Conservation (phyloP, 2,888 invertebrate species). For the Heliconius ismenius region DNA sequence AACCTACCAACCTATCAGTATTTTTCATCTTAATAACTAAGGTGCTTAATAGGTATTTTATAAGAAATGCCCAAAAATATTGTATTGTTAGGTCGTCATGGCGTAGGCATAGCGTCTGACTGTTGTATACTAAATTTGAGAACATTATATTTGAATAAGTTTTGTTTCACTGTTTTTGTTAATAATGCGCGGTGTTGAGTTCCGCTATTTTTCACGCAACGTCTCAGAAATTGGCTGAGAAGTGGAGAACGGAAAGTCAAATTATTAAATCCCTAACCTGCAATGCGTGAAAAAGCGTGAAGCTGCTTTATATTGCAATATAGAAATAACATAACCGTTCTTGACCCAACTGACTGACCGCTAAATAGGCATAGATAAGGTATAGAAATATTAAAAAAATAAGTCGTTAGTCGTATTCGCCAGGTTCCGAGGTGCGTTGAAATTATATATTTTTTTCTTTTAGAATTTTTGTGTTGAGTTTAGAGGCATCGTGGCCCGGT, state of each 20-base stretch:
- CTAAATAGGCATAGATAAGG: not conserved
- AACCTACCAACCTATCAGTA: too few relatives aligned
- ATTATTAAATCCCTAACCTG: not conserved
- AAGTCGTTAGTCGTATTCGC: not conserved
- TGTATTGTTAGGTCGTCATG: not conserved
- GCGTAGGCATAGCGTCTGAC: not conserved
- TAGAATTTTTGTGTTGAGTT: too few relatives aligned
- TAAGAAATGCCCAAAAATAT: too few relatives aligned
- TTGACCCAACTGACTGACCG: constrained; percentile 14
- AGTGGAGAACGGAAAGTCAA: too few relatives aligned
- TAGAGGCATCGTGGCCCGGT: too few relatives aligned
- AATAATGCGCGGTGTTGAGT: not conserved
- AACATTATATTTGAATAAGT: not conserved
- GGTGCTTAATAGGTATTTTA: too few relatives aligned
- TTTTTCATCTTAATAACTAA: too few relatives aligned
- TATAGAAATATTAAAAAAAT: not conserved
- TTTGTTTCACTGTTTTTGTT: not conserved
- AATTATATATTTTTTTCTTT: not conserved
- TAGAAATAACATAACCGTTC: constrained; percentile 10
- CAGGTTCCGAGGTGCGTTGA: not conserved
- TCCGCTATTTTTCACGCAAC: not conserved
- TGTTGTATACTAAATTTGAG: too few relatives aligned
- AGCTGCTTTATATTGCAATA: not conserved
- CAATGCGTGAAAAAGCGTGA: too few relatives aligned
- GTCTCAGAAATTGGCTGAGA: too few relatives aligned